Base-by-base conservation (phyloP, 2,113 vertebrate species). In the Rattus norvegicus region DNA sequence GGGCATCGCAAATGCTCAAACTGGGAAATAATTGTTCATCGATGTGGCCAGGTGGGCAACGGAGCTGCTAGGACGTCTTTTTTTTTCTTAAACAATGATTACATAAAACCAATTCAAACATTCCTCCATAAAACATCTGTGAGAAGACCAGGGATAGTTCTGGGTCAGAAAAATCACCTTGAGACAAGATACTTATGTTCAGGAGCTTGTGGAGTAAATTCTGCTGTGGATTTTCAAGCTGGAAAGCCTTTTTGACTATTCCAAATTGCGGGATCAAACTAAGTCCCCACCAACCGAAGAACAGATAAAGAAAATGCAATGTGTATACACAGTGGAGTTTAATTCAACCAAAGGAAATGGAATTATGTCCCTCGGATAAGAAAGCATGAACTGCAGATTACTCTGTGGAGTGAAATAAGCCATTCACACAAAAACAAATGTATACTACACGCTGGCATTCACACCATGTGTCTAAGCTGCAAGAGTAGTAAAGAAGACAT, bases 41-140 rank as follows among this genome's bases (percentile, higher is more conserved):
- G 92, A 97, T 94, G 63, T 56, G 52, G 4, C 92, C 92, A 7
- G 13, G 36, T 54, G 72, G 73, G 86, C 81, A 97, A n/a, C 30
- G 84, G 95, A 95, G 59, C 73, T 75, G 59, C 67, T 59, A 96
- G 81, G 91, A 84, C 10, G 43, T 43, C 43, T 43, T 49, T 95
- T 79, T 69, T 81, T 11, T 83, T 39, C 77, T 92, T 93, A 97
- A 97, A 95, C 91, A 70, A 93, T 54, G 67, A 85, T 92, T 84
- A 94, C 77, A 93, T 96, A 72, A 97, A 95, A 96, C 88, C 73
- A 56, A 76, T 88, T 96, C 93, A 95, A 87, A 93, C 92, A 92
- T 92, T 92, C 72, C 36, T 96, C 77, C 86, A 28, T 75, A 83
- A 97, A 95, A 92, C 91, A 81, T 95, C 80, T 91, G 30, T 90